Base-by-base conservation (phyloP, 2,797 vertebrate genomes). In the Falco novaeseelandiae region DNA sequence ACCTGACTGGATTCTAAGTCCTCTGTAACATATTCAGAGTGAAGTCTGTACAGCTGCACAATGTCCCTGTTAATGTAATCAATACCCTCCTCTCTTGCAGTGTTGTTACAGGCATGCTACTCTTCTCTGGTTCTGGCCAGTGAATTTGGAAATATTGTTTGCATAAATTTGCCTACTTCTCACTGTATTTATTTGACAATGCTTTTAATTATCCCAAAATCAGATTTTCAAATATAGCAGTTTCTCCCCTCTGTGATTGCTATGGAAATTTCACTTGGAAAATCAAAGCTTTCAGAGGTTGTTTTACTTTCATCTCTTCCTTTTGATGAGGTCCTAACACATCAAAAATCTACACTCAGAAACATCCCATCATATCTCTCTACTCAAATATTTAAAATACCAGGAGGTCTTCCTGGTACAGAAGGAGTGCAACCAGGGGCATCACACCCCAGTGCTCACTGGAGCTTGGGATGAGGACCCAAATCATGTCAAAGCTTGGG, bases 291-390 rank as follows among this genome's bases (percentile, higher is more conserved):
- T 76, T 66, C 54, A 48, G 66, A 91, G 66, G 21, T 76, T 2
- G 2, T 58, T 94, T 91, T 54, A 61, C 69, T 93, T 90, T 93
- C 69, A 55, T 46, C 36, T 90, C 51, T 38, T 89, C 52, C 49
- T 95, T 95, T 93, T 92, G 65, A 78, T 94, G 72, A 91, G 73
- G 62, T 76, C 72, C n/a, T 34, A 34, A 77, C 23, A 46, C 54
- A 70, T 84, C 58, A 82, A 52, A 91, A 93, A 44, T 52, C 62
- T 42, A 18, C 32, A 1, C 18, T 83, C 7, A 1, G 79, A 83
- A 83, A 12, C 34, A 65, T 13, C 52, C 2, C 42, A 44, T 7
- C 42, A 44, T 44, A 44, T 44, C 2, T 26, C 29, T 87, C 76
- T 74, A 27, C 36, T 81, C 34, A 65, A 46, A 74, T 30, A 12